Conservation (phyloP, 2,888 invertebrate genomes). For the Tetragonula carbonaria region DNA sequence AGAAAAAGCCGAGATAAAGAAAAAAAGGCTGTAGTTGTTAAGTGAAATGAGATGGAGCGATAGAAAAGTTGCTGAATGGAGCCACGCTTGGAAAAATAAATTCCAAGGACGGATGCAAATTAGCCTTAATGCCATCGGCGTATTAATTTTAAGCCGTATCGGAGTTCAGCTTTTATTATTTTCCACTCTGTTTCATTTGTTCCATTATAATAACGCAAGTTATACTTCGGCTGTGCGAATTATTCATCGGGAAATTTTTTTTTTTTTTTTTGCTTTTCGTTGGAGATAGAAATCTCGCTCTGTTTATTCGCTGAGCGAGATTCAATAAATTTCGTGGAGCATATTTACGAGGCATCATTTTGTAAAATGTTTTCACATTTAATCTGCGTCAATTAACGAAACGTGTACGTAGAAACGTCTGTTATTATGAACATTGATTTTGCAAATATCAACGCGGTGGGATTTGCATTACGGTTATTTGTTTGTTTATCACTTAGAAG, state of each 20-base stretch:
- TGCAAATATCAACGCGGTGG: too few species aligned
- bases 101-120: conserved; percentile 25
- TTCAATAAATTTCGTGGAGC: too few species aligned
- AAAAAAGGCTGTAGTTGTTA: too few species aligned
- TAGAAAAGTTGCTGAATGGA: not conserved
- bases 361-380: too few species aligned
- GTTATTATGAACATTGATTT: too few species aligned
- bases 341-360: too few species aligned
- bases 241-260: not conserved
- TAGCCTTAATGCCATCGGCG: not conserved
- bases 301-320: too few species aligned
- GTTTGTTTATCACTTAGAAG: too few species aligned
- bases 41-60: not conserved
- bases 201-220: conserved; percentile 6
- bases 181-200: conserved; percentile 14
- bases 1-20: too few species aligned
- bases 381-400: too few species aligned
- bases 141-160: conserved; percentile 13
- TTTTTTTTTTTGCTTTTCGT: not conserved
- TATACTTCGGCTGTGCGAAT: not conserved
- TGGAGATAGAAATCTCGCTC: not conserved
- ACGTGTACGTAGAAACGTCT: too few species aligned
- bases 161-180: not conserved
- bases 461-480: too few species aligned
- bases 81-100: not conserved